Conservation (phyloP, 37 sponge, comb jelly and placozoan species). For the Spongia lamella region DNA sequence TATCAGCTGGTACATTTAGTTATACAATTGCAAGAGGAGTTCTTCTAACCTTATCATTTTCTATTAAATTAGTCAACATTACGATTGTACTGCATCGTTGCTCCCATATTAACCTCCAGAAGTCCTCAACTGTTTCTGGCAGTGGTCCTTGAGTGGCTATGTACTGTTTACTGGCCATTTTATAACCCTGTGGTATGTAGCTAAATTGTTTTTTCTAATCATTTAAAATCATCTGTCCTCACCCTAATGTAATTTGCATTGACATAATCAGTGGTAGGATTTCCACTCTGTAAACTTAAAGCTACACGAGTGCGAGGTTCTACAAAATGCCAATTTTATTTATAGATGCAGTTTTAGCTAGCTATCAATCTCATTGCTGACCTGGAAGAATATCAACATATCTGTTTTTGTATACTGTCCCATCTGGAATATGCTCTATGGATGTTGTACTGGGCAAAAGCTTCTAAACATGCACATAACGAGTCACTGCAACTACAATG, state of each 20-base stretch:
- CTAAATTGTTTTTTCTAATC: neutral
- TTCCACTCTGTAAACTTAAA: slow-evolving; percentile 80
- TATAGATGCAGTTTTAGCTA: too few species aligned
- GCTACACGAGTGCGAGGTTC: slow-evolving; percentile 78
- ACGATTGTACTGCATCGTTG: slow-evolving; percentile 59
- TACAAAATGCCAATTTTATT: too few species aligned
- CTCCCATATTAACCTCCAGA: slow-evolving; percentile 93
- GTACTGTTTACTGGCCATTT: slow-evolving; percentile 41
- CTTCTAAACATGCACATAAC: too few species aligned
- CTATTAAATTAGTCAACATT: slow-evolving; percentile 69
- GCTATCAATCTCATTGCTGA: too few species aligned
- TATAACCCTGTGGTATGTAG: slow-evolving; percentile 44
- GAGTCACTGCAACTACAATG: too few species aligned
- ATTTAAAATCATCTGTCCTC: slow-evolving; percentile 20
- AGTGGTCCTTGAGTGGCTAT: slow-evolving; percentile 87
- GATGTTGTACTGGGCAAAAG: too few species aligned
- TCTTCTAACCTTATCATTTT: neutral
- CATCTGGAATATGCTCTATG: too few species aligned
- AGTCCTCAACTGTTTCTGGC: slow-evolving; percentile 66
- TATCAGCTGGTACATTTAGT: too few species aligned
- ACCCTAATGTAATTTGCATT: slow-evolving; percentile 87
- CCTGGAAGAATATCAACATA: too few species aligned
- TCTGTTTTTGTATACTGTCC: too few species aligned
- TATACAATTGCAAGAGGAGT: too few species aligned
- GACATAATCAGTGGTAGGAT: slow-evolving; percentile 86